Conservation (phyloP, 2,113 vertebrate species). For the Cottus gobio region DNA sequence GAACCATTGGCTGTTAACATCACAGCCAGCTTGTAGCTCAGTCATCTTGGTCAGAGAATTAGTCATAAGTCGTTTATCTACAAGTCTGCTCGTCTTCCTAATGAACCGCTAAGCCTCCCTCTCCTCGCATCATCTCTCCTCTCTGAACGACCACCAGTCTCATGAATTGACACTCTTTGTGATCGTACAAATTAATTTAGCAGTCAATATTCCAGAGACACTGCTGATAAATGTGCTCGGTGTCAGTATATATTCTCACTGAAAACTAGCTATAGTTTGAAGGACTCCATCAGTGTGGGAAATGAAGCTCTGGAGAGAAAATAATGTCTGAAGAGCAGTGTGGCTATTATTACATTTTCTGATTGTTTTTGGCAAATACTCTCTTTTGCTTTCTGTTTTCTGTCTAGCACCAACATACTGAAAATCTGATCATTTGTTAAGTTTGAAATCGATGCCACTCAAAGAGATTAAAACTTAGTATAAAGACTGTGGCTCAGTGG, state of each 20-base stretch:
- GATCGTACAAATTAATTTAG: slow-evolving; percentile 28
- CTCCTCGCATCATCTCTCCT: slow-evolving; percentile 6
- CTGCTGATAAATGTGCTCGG: slow-evolving; percentile 11
- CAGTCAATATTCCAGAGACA: slow-evolving; percentile 9
- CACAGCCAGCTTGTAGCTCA: slow-evolving; percentile 21
- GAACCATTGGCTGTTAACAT: not conserved
- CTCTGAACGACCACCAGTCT: slow-evolving; percentile 2
- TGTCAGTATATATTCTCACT: slow-evolving; percentile 23
- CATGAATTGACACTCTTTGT: slow-evolving; percentile 13
- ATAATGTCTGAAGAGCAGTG: not conserved
- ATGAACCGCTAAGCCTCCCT: slow-evolving; percentile 24
- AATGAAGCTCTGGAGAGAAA: slow-evolving; percentile 27
- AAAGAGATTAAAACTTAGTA: not conserved
- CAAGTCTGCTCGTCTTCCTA: slow-evolving; percentile 37
- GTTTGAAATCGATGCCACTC: not conserved
- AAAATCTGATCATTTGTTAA: not conserved
- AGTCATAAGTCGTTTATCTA: slow-evolving; percentile 23
- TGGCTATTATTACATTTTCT: not conserved
- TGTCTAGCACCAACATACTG: not conserved
- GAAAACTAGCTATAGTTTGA: slow-evolving; percentile 41
- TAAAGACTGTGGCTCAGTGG: too few relatives aligned
- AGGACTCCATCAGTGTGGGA: slow-evolving; percentile 3
- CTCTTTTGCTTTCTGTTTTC: slow-evolving; percentile 1
- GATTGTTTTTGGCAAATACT: not conserved
- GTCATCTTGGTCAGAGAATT: slow-evolving; percentile 29